Evolutionary conservation across 2,797 vertebrate genomes (phyloP).

Genomic region (Fundulus diaphanus): DNA sequence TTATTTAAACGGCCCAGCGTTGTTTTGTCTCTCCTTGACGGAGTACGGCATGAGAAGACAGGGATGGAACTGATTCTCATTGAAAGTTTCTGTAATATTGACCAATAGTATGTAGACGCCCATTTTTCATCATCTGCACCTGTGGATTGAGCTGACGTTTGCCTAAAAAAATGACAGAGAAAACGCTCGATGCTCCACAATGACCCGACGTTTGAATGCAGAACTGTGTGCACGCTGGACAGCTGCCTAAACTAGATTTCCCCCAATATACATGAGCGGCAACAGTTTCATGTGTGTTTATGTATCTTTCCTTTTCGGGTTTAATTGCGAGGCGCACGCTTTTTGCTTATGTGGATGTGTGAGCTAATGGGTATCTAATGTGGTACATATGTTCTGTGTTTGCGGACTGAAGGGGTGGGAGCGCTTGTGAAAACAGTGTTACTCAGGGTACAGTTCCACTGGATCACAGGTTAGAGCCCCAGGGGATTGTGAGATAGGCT

Average conservation of each 20-base stretch:
- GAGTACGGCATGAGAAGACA: constrained; percentile 34
- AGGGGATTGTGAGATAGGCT: constrained; percentile 57
- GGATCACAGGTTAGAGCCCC: constrained; percentile 66
- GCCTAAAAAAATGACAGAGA: constrained; percentile 6
- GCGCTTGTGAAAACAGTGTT: constrained; percentile 71
- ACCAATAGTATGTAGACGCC: no score
- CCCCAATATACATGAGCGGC: constrained; percentile 11
- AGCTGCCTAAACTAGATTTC: constrained; percentile 32
- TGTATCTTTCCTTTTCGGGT: background rate
- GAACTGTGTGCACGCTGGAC: constrained; percentile 11
- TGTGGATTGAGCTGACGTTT: constrained; percentile 5
- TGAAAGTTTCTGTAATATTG: no score
- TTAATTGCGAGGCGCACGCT: background rate
- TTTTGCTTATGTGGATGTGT: background rate
- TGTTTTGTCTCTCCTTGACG: constrained; percentile 48
- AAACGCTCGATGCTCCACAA: background rate
- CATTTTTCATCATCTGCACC: no score
- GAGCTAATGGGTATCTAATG: constrained; percentile 49
- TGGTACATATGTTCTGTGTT: constrained; percentile 69
- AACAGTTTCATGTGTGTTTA: background rate
- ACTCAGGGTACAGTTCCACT: constrained; percentile 62
- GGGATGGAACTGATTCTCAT: no score
- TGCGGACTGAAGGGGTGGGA: constrained; percentile 64
- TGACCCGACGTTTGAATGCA: background rate
- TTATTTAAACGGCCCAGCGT: constrained; percentile 21